Conservation (phyloP, 2,888 invertebrate species). For the Lacanobia wlatinum region DNA sequence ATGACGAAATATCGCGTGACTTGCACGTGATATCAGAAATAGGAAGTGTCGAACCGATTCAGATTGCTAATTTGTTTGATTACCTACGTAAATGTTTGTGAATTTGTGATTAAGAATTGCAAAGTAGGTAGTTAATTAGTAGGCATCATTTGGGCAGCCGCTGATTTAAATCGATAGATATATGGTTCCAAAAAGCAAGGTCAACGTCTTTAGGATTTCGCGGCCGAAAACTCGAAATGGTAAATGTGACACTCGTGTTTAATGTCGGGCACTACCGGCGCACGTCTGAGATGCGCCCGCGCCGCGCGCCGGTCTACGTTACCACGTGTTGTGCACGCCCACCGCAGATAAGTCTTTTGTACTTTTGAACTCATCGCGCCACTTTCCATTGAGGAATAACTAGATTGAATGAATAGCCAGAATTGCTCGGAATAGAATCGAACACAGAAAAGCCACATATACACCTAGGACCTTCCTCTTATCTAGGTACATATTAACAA, state of each 20-base stretch:
- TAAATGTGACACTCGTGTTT: slow-evolving; percentile 23
- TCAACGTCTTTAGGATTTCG: slow-evolving; percentile 22
- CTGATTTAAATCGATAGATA: slow-evolving; percentile 21
- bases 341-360: slow-evolving; percentile 51
- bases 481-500: background rate
- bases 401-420: slow-evolving; percentile 44
- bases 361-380: slow-evolving; percentile 60
- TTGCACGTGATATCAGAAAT: slow-evolving; percentile 5
- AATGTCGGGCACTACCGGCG: slow-evolving; percentile 17
- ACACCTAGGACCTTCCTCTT: no score
- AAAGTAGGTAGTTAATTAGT: slow-evolving; percentile 15
- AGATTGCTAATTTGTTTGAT: background rate
- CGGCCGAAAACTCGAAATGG: background rate
- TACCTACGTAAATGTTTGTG: background rate
- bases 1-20: slow-evolving; percentile 3
- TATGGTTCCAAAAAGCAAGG: slow-evolving; percentile 22
- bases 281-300: slow-evolving; percentile 27
- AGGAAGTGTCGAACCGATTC: slow-evolving; percentile 8
- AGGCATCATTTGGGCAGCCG: slow-evolving; percentile 3
- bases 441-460: background rate
- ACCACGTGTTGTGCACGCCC: slow-evolving; percentile 57
- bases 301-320: background rate
- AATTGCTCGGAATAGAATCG: slow-evolving; percentile 14
- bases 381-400: slow-evolving; percentile 48
- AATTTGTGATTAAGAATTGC: slow-evolving; percentile 5